Base-by-base conservation (phyloP, 2,888 invertebrate species). In the Ctena decussata region DNA sequence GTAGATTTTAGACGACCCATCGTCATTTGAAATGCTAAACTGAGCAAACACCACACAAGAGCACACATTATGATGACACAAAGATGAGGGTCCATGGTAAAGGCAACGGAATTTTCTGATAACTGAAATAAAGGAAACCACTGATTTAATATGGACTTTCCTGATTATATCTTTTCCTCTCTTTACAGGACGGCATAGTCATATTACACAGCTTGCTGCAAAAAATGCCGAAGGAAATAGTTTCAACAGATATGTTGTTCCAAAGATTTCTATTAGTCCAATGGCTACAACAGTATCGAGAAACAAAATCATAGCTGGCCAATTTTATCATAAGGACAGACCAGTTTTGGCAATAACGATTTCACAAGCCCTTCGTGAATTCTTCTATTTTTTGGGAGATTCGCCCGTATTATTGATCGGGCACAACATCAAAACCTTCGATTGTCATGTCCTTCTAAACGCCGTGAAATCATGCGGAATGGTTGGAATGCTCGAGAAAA, bases 171-270 rank as follows among this genome's bases (percentile, higher is more conserved):
- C n/a, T n/a, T n/a, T 30, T 53, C 53, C 53, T 53, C n/a, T 2
- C 27, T 24, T 57, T 57, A 57, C 57, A 57, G 57, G 30, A 57
- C 21, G 57, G 27, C 57, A 57, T 11, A 57, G 39, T 21, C 70
- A 70, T 21, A 70, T 70, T 70, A 70, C 70, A 37, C 70, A 70
- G 70, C 32, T 70, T 6, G 70, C 70, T 11, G 70, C 70, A 11
- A 41, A n/a, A 21, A 70, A 41, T 37, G 12, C 27, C 6, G 57
- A 24, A 35, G 70, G 41, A 21, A 2, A 70, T 3, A 70, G 27
- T 11, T 70, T 70, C 21, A 24, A 37, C 70, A 39, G 70, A 24
- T 70, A 70, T 37, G 70, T 70, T n/a, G 35, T 70, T 11, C 70
- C 70, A 3, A 41, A 70, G 35, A 70, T 11, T 6, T 6, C 37